Conservation (phyloP, 2,113 vertebrate species). For the Phalacrocorax pelagicus region DNA sequence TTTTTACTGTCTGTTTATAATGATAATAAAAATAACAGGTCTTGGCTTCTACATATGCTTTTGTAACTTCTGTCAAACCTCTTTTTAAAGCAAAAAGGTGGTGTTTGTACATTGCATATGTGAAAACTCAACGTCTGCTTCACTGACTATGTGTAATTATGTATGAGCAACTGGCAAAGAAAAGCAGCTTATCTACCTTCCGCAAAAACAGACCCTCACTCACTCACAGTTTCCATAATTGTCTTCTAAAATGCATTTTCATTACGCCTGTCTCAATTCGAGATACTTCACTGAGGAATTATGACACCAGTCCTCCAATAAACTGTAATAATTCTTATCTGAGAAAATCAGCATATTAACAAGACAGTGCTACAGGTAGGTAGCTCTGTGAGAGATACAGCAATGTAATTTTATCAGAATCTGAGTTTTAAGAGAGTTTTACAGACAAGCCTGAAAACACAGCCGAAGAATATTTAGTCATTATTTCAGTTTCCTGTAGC, state of each 20-base stretch:
- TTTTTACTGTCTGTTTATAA: neutral
- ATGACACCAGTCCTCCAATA: neutral
- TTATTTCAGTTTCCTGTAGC: neutral
- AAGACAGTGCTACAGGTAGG: neutral
- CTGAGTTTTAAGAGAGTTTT: neutral
- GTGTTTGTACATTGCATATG: neutral
- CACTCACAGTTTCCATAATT: neutral
- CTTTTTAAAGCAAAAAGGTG: neutral
- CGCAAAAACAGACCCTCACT: neutral
- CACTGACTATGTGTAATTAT: neutral
- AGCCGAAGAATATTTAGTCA: neutral
- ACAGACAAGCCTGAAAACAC: neutral
- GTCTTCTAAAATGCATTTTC: neutral
- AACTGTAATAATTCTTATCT: neutral
- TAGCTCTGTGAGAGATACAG: neutral
- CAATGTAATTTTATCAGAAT: neutral
- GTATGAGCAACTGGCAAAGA: neutral
- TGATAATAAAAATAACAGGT: neutral
- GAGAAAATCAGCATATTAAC: neutral
- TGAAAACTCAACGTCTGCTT: neutral
- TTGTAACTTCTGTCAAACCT: neutral
- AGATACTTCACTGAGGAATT: neutral
- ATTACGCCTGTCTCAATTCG: neutral
- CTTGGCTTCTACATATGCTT: neutral
- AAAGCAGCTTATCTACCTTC: neutral